Conservation (phyloP, 2,797 vertebrate genomes). For the Cygnus olor region DNA sequence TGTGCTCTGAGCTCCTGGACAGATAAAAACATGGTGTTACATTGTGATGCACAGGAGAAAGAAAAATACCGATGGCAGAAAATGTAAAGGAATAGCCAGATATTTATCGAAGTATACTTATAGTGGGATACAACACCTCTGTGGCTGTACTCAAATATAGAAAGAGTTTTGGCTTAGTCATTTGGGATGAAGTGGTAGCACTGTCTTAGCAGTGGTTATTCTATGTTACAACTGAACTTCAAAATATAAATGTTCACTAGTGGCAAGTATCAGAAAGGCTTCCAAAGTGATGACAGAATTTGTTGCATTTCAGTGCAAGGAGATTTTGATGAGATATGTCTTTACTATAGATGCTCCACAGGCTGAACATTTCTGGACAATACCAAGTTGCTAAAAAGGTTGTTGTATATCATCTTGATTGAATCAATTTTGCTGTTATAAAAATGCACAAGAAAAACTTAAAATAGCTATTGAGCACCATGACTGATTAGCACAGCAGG, state of each 20-base stretch:
- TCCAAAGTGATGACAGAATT: not conserved
- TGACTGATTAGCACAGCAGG: slow-evolving; percentile 52
- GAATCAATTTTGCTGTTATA: not conserved
- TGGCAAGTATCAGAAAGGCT: not conserved
- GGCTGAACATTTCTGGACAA: not conserved
- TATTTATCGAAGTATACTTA: not conserved
- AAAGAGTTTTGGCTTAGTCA: slow-evolving; percentile 37
- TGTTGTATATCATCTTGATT: not conserved
- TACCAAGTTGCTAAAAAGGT: not conserved
- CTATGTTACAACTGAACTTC: slow-evolving; percentile 18
- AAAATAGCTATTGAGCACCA: slow-evolving; percentile 25
- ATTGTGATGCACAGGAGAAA: not conserved
- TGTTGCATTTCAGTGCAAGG: not conserved
- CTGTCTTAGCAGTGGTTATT: slow-evolving; percentile 6
- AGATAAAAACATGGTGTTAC: not conserved
- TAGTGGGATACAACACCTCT: not conserved
- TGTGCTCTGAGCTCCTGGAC: not conserved
- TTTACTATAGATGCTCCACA: not conserved
- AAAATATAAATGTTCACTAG: not conserved
- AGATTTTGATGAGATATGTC: not conserved
- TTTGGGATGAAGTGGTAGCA: not conserved
- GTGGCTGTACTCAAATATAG: not conserved
- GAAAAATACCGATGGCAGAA: not conserved
- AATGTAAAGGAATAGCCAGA: not conserved
- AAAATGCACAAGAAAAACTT: not conserved